These are phyloP conservation scores for Oryzaephilus surinamensis DNA, from an alignment of 1,140 invertebrate genomes.

Conservation along the genomic window DNA sequence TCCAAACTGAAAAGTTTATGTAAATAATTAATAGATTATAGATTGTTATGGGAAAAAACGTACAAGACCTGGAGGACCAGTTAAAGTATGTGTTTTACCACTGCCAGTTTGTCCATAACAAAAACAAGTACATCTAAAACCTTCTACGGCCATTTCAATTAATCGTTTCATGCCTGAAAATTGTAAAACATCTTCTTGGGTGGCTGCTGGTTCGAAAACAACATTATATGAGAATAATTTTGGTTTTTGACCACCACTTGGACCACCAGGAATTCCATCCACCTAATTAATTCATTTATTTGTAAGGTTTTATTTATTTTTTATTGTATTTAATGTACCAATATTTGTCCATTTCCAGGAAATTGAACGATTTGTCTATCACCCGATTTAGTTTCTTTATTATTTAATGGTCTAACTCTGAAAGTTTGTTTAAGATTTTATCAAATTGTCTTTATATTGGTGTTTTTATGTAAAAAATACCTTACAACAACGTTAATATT, in stretches of 20 bases:
- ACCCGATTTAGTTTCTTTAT: slow-evolving; percentile 51
- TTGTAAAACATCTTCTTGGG: slow-evolving; percentile 69
- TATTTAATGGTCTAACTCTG: slow-evolving; percentile 60
- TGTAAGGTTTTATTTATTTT: too few species aligned
- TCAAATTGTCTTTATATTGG: slow-evolving; percentile 1
- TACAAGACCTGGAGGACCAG: slow-evolving; percentile 80
- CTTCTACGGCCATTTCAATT: slow-evolving; percentile 85
- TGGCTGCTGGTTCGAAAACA: slow-evolving; percentile 79
- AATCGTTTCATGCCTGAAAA: slow-evolving; percentile 75
- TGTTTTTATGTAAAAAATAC: slow-evolving; percentile 32
- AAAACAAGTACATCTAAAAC: slow-evolving; percentile 86
- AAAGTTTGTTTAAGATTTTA: slow-evolving; percentile 11
- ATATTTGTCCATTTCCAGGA: slow-evolving; percentile 66
- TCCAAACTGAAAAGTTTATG: slow-evolving; percentile 52
- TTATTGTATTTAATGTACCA: too few species aligned
- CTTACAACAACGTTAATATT: slow-evolving; percentile 72
- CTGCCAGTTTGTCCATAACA: slow-evolving; percentile 97
- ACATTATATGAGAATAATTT: slow-evolving; percentile 79
- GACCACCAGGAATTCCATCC: slow-evolving; percentile 35
- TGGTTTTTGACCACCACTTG: slow-evolving; percentile 49
- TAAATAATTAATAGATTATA: slow-evolving; percentile 7
- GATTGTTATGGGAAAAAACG: slow-evolving; percentile 3
- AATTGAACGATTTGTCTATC: slow-evolving; percentile 57
- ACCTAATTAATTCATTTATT: slow-evolving; percentile 27
- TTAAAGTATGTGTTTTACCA: slow-evolving; percentile 92